Conservation (phyloP, 2,888 invertebrate species). For the Dexiosoma caninum region DNA sequence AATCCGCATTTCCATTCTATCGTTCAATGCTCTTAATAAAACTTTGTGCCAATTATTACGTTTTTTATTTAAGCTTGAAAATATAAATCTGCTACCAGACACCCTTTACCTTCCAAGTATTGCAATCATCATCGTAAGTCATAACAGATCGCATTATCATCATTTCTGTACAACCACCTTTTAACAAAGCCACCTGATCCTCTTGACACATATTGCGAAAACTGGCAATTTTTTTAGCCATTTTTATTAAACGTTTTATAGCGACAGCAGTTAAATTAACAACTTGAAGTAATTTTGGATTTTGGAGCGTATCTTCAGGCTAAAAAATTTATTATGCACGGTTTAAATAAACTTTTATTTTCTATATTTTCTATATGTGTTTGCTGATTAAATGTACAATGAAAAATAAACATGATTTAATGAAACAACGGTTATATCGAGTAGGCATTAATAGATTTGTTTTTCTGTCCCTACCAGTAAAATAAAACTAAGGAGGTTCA, state of each 20-base stretch:
- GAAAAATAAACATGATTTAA: not conserved
- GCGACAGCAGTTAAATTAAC: conserved; percentile 95
- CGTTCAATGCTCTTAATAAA: too few relatives aligned
- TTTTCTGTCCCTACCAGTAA: too few relatives aligned
- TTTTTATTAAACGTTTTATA: conserved; percentile 90
- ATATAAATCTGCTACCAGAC: too few relatives aligned
- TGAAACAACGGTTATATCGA: too few relatives aligned
- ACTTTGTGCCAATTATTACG: too few relatives aligned
- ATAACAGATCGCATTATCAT: conserved; percentile 95
- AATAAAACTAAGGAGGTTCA: too few relatives aligned
- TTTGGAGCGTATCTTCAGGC: conserved; percentile 78
- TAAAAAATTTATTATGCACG: conserved; percentile 56
- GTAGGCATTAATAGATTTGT: too few relatives aligned
- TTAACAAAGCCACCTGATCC: conserved; percentile 87
- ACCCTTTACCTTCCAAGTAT: conserved; percentile 93
- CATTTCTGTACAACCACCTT: conserved; percentile 96
- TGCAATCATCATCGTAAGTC: conserved; percentile 90
- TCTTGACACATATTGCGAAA: conserved; percentile 96
- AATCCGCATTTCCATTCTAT: too few relatives aligned
- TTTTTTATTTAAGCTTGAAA: too few relatives aligned
- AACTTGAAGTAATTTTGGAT: conserved; percentile 87
- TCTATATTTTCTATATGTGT: not conserved
- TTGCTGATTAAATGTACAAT: not conserved
- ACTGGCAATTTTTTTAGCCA: conserved; percentile 90
- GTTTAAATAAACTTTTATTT: not conserved